These are phyloP conservation scores for Hemaris fuciformis DNA, from an alignment of 2,888 invertebrate genomes.

Conservation along the genomic window DNA sequence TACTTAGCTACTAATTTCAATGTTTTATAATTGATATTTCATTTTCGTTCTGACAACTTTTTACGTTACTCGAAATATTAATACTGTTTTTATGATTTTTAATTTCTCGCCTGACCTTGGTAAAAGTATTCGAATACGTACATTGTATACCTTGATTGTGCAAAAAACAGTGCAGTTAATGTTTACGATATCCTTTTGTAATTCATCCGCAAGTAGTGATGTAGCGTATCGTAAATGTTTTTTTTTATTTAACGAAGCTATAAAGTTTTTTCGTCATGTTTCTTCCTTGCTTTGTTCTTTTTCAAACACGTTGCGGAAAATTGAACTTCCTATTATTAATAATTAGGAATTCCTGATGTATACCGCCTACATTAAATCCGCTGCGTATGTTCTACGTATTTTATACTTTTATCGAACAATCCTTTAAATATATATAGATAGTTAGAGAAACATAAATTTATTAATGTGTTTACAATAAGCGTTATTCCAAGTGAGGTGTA, in stretches of 20 bases:
- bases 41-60: background rate
- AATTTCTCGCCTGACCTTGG: background rate
- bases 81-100: background rate
- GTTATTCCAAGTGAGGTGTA: background rate
- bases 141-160: background rate
- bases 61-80: background rate
- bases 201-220: background rate
- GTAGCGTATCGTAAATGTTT: background rate
- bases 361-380: too few relatives aligned
- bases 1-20: too few relatives aligned
- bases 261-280: background rate
- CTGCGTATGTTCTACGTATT: too few relatives aligned
- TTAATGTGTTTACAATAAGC: too few relatives aligned
- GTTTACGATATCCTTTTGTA: background rate
- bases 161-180: constrained; percentile 20
- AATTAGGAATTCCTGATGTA: background rate
- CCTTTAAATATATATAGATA: too few relatives aligned
- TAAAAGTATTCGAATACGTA: background rate
- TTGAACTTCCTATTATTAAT: background rate
- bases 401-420: too few relatives aligned
- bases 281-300: background rate
- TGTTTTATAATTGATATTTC: background rate
- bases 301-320: background rate
- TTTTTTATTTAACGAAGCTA: background rate
- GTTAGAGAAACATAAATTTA: background rate